phyloP scores from a whole-genome alignment of 1,140 invertebrate genomes.

The Achatina immaculata region DNA sequence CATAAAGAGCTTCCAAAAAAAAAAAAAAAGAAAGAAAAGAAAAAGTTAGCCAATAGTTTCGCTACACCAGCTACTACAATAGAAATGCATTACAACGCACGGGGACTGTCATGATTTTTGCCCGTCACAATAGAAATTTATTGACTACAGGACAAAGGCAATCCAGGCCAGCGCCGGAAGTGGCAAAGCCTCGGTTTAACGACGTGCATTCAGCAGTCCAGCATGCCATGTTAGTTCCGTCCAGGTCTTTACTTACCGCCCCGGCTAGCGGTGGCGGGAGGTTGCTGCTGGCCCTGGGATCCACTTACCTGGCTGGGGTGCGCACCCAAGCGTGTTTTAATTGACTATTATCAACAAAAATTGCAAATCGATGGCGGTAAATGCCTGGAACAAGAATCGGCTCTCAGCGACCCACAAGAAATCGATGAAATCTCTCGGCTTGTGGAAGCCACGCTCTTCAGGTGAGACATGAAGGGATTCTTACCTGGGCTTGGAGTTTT shows the following conservation, averaged over 20 bases:
- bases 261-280: background rate
- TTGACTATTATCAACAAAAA: constrained; percentile 35
- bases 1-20: no score
- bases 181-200: constrained; percentile 26
- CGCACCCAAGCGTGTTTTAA: background rate
- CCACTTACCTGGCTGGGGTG: background rate
- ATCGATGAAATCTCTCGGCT: background rate
- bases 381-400: background rate
- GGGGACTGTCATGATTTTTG: background rate
- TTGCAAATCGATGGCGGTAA: constrained; percentile 12
- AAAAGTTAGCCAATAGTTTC: background rate
- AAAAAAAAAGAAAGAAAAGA: no score
- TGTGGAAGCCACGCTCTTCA: background rate
- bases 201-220: constrained; percentile 9
- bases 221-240: background rate
- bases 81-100: constrained; percentile 27
- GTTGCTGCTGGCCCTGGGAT: background rate
- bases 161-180: constrained; percentile 24
- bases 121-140: constrained; percentile 24
- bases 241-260: constrained; percentile 8
- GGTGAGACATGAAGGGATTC: no score
- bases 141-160: constrained; percentile 32
- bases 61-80: background rate
- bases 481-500: no score
- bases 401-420: background rate